Percentiles rank a stretch among this genome's conserved stretches.
Conservation (phyloP, 1,140 invertebrate genomes). For the Drosophila hydei region DNA sequence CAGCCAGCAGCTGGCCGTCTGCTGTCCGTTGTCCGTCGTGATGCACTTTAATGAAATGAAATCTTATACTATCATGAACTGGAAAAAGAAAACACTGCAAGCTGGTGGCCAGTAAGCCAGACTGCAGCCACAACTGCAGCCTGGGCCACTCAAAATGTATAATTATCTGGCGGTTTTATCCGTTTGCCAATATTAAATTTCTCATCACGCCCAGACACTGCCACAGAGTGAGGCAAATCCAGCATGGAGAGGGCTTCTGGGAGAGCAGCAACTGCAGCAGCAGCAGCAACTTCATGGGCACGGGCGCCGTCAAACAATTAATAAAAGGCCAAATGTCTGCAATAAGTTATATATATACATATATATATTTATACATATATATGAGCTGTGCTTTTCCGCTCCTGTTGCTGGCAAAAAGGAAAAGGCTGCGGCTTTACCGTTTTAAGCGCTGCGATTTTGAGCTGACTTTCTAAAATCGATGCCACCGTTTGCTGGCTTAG, state of each 20-base stretch:
- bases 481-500: conserved; percentile 47
- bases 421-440: conserved; percentile 67
- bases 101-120: conserved; percentile 37
- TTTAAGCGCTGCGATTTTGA: conserved; percentile 49
- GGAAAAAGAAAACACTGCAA: conserved; percentile 40
- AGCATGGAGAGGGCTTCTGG: conserved; percentile 27
- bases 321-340: conserved; percentile 82
- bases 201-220: conserved; percentile 76
- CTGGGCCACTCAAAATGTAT: conserved; percentile 80
- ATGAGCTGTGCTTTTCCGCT: conserved; percentile 60
- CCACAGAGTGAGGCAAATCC: conserved; percentile 40
- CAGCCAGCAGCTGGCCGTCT: conserved; percentile 37
- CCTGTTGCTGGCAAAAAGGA: conserved; percentile 54
- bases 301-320: conserved; percentile 82
- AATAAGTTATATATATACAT: conserved; percentile 71
- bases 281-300: conserved; percentile 71
- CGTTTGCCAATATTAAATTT: conserved; percentile 83
- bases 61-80: conserved; percentile 81
- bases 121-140: conserved; percentile 37
- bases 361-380: conserved; percentile 13
- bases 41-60: conserved; percentile 83
- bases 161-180: conserved; percentile 82
- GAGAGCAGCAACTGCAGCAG: conserved; percentile 7
- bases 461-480: conserved; percentile 73
- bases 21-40: conserved; percentile 66